Evolutionary conservation across 2,797 vertebrate species (phyloP), one percentile per base, ranked within the genome.

Genomic region (Loriculus beryllinus): DNA sequence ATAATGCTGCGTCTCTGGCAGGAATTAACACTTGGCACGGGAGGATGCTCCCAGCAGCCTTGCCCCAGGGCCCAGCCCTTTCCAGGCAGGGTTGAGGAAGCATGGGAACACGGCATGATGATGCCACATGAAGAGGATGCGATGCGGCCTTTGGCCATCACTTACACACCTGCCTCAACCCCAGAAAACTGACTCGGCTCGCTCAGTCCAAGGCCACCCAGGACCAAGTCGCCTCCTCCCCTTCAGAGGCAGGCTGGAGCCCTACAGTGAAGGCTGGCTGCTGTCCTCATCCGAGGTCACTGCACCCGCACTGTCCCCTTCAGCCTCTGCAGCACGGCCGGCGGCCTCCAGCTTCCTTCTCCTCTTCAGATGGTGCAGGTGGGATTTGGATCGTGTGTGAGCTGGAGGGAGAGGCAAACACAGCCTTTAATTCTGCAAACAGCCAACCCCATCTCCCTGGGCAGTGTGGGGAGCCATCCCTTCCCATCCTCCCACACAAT

Each of bases 311-410:
- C 33, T 81, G 68, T 71, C 48, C 81, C 65, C 39, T 17, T n/a
- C 12, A 3, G 39, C 7, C 70, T 63, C 88, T 14, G 71, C 3
- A 9, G 95, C 76, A 20, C 0, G 4, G n/a, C 35, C 0, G 4
- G 71, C 63, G 0, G 54, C 84, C 31, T 98, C 98, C 15, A 89
- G 85, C 96, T 96, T 99, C 95, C 96, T 98, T 91, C 96, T 98
- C 96, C 99, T 99, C 98, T 97, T 99, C 92, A 98, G 90, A 13
- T 98, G 98, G 95, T 98, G 94, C 96, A 98, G 97, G 96, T 99
- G 99, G 89, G 98, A 98, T 96, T 98, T 99, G 90, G 99, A 99
- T 54, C 98, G 98, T 16, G 98, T 97, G 97, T 99, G 99, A 94
- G 98, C 99, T 99, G 92, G 12, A 81, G 80, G 89, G 28, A 97